Base-by-base conservation (phyloP, 2,888 invertebrate genomes). In the Eupithecia pulchellata region DNA sequence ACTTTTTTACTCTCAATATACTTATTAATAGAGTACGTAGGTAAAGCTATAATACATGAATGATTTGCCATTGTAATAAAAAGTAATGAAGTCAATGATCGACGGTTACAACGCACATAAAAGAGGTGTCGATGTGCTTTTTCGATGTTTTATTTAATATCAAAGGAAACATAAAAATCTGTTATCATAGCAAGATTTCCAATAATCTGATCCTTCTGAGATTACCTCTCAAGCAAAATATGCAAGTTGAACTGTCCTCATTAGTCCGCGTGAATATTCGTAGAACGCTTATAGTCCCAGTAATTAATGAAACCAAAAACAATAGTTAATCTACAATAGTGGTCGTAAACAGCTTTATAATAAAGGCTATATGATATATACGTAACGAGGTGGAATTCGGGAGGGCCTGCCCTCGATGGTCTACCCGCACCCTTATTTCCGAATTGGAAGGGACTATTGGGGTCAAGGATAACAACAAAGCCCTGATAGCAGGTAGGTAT, bases 401-500 rank as follows among this genome's bases (percentile, higher is more conserved):
- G 64, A 71, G 70, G 67, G 71, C 36, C 66, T 66, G 17, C 52
- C 64, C 47, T 47, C 47, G 42, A 42, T 42, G 32, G 64, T 55
- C 27, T 64, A 25, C 30, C 67, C 71, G 64, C 67, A 64, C 67
- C 71, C 61, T 63, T 66, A 65, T 68, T 71, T 67, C 47, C 60
- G 64, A 69, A 64, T 66, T 39, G 52, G 64, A 55, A 65, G 57
- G 64, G 39, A 68, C 32, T 55, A 62, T 62, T 71, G 63, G 57
- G 71, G 71, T 68, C 71, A 71, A 68, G 71, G 71, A 68, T 64
- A 63, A 62, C 30, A 29, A 52, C 36, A 32, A 42, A 58, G 34
- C 58, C 63, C 47, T 20, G 58, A 60, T 66, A 64, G 42, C 57
- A 58, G 66, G 57, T 47, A 58, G 66, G 57, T 47, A 66, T 2